phyloP scores from a whole-genome alignment of 2,113 vertebrate genomes.

The Equus przewalskii region DNA sequence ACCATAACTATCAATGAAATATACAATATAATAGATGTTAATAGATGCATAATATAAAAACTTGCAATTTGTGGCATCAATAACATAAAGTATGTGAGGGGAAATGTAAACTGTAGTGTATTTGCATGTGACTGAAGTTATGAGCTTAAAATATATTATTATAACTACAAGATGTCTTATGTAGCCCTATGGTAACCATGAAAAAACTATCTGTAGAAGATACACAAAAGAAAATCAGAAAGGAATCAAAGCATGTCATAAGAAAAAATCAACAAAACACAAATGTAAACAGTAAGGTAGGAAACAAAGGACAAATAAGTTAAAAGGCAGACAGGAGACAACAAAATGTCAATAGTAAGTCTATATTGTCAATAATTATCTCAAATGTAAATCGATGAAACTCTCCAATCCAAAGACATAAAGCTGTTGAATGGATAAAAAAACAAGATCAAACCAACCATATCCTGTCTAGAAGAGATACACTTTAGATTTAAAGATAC shows the following conservation, averaged over 20 bases:
- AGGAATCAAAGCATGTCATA: neutral
- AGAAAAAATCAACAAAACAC: neutral
- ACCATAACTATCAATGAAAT: too few relatives aligned
- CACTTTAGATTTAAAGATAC: neutral
- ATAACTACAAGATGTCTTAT: neutral
- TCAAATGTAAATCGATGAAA: neutral
- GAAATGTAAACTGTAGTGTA: neutral
- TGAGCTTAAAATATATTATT: neutral
- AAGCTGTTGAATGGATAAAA: neutral
- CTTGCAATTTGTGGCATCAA: neutral
- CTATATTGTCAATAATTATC: neutral
- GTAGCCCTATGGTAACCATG: neutral
- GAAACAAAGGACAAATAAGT: neutral
- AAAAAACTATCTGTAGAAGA: neutral
- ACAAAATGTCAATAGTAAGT: neutral
- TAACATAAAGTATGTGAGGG: neutral
- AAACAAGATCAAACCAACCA: neutral
- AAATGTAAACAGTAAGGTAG: neutral
- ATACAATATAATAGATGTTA: neutral
- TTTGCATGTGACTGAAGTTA: neutral
- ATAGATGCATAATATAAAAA: neutral
- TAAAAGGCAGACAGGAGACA: neutral
- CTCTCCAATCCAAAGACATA: neutral
- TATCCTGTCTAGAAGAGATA: neutral
- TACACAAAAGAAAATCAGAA: neutral